Conservation (phyloP, 2,888 invertebrate species). For the Hydrotaea cyrtoneurina region DNA sequence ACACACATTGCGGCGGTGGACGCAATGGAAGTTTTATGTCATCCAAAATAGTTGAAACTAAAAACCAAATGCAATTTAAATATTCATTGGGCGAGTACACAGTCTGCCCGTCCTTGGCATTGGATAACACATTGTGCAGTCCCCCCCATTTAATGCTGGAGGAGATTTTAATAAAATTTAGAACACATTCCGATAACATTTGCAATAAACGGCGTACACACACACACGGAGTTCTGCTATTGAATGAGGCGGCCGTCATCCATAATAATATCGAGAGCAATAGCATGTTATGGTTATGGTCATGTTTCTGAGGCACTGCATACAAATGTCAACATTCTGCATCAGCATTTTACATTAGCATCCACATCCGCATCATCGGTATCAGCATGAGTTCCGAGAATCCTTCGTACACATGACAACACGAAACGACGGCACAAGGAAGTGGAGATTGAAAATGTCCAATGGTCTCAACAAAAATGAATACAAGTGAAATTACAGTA, state of each 20-base stretch:
- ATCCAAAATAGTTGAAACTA: not conserved
- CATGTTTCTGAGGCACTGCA: slow-evolving; percentile 50
- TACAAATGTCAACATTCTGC: slow-evolving; percentile 57
- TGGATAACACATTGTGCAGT: too few relatives aligned
- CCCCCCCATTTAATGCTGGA: not conserved
- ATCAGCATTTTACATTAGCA: slow-evolving; percentile 46
- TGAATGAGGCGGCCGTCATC: not conserved
- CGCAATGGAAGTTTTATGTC: not conserved
- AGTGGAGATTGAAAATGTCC: slow-evolving; percentile 10
- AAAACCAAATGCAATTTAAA: slow-evolving; percentile 24
- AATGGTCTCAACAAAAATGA: slow-evolving; percentile 11
- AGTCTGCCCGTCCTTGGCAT: not conserved
- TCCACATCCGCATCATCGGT: not conserved
- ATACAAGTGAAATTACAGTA: not conserved
- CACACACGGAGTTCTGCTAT: not conserved
- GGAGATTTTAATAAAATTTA: slow-evolving; percentile 13
- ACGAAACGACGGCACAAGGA: not conserved
- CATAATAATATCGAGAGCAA: not conserved
- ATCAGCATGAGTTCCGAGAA: not conserved
- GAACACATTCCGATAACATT: not conserved
- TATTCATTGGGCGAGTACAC: not conserved
- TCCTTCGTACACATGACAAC: not conserved
- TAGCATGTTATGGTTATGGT: slow-evolving; percentile 55
- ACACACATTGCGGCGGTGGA: not conserved
- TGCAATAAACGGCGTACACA: not conserved